Conservation (phyloP, 1,140 invertebrate genomes). For the Brachionus paranguensis region DNA sequence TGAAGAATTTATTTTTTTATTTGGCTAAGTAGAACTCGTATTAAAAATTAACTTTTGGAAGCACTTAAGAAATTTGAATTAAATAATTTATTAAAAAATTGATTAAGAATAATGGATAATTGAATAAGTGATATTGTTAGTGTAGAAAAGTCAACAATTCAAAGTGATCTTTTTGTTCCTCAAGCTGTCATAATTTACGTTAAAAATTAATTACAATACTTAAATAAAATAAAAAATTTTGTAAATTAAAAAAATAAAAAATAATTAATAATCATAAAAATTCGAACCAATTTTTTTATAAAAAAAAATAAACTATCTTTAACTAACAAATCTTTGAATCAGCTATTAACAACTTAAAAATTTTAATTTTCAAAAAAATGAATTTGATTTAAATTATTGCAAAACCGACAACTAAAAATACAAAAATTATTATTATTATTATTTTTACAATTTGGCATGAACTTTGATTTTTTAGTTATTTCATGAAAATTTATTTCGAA, state of each 20-base stretch:
- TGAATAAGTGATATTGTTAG: constrained; percentile 59
- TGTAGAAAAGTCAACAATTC: neutral
- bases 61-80: neutral
- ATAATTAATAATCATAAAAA: neutral
- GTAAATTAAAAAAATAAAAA: neutral
- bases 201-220: neutral
- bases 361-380: neutral
- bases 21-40: too few relatives aligned
- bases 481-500: too few relatives aligned
- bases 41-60: neutral
- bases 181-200: neutral
- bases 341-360: neutral
- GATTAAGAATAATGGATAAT: neutral
- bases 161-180: neutral
- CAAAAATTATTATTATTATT: too few relatives aligned
- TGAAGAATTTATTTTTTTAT: too few relatives aligned
- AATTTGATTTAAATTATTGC: too few relatives aligned
- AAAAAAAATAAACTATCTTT: neutral
- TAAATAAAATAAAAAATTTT: neutral
- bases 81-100: neutral
- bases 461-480: too few relatives aligned
- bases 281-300: neutral
- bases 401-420: too few relatives aligned
- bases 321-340: neutral
- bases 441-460: too few relatives aligned